A percentile compares a stretch with the other conserved stretches of the same genome.
Conservation (phyloP, 2,888 invertebrate genomes). For the Oscheius myriophilus region DNA sequence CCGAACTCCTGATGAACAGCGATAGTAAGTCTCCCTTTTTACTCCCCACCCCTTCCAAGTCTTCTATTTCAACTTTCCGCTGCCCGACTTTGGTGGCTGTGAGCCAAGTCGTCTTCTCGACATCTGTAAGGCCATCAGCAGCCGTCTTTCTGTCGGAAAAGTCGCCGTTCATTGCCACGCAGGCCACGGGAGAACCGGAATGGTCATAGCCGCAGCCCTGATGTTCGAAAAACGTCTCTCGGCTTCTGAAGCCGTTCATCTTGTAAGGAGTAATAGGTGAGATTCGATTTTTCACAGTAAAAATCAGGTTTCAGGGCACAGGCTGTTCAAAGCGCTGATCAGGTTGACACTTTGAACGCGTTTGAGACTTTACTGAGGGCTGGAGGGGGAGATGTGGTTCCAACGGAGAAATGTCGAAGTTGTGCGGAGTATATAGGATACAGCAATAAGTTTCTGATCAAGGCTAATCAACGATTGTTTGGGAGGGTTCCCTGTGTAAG, state of each 20-base stretch:
- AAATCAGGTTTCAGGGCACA: slow-evolving; percentile 37
- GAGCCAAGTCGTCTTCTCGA: slow-evolving; percentile 82
- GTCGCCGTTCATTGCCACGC: slow-evolving; percentile 85
- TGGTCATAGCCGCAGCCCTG: slow-evolving; percentile 86
- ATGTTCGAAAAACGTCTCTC: slow-evolving; percentile 82
- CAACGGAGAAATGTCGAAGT: slow-evolving; percentile 27
- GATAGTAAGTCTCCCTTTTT: slow-evolving; percentile 76
- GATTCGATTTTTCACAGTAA: neutral
- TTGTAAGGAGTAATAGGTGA: slow-evolving; percentile 35
- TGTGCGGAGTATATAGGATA: slow-evolving; percentile 40
- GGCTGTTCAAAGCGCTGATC: slow-evolving; percentile 47
- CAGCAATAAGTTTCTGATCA: slow-evolving; percentile 38
- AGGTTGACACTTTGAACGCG: slow-evolving; percentile 43
- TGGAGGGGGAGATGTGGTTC: slow-evolving; percentile 42
- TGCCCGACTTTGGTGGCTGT: slow-evolving; percentile 85
- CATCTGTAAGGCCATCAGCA: slow-evolving; percentile 89
- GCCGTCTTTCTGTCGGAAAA: slow-evolving; percentile 74
- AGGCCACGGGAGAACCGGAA: slow-evolving; percentile 80
- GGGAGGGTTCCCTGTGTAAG: slow-evolving; percentile 44
- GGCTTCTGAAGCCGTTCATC: slow-evolving; percentile 81
- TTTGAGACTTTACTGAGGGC: slow-evolving; percentile 28
- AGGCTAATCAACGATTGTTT: slow-evolving; percentile 39
- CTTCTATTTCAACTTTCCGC: slow-evolving; percentile 88
- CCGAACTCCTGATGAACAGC: slow-evolving; percentile 84
- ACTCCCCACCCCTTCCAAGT: slow-evolving; percentile 75